Evolutionary conservation across 2,888 invertebrate genomes (phyloP).

Genomic region (Cremastobaeus sp.): DNA sequence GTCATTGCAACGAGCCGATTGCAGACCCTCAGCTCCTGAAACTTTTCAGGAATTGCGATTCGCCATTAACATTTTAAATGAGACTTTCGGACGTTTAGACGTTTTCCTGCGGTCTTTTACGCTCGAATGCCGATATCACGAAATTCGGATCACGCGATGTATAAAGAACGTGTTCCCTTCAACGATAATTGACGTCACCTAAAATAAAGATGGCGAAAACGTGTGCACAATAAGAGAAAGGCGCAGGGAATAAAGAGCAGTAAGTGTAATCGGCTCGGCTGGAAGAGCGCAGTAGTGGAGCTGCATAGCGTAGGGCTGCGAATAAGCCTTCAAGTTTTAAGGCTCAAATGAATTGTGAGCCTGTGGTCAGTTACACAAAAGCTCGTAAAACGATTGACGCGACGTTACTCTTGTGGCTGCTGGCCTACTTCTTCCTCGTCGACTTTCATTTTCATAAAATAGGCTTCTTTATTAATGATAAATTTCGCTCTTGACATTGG

Average conservation of each 20-base stretch:
- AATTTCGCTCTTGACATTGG: slow-evolving; percentile 54
- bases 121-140: slow-evolving; percentile 43
- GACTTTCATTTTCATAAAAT: slow-evolving; percentile 61
- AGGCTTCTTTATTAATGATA: slow-evolving; percentile 57
- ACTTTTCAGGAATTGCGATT: slow-evolving; percentile 40
- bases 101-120: slow-evolving; percentile 23
- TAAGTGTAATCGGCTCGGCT: slow-evolving; percentile 38
- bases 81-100: slow-evolving; percentile 35
- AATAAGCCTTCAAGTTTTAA: slow-evolving; percentile 56
- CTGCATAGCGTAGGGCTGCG: slow-evolving; percentile 19
- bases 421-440: slow-evolving; percentile 55
- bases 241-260: slow-evolving; percentile 11
- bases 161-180: slow-evolving; percentile 53
- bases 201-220: slow-evolving; percentile 52
- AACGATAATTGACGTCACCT: slow-evolving; percentile 56
- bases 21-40: slow-evolving; percentile 17
- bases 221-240: slow-evolving; percentile 46
- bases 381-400: slow-evolving; percentile 59
- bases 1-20: slow-evolving; percentile 30
- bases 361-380: slow-evolving; percentile 60
- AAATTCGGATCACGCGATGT: slow-evolving; percentile 55
- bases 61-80: slow-evolving; percentile 52
- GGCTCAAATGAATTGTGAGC: slow-evolving; percentile 57
- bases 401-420: slow-evolving; percentile 50
- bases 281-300: slow-evolving; percentile 53